phyloP scores from a whole-genome alignment of 2,113 vertebrate genomes.

The Pseudopodoces humilis region DNA sequence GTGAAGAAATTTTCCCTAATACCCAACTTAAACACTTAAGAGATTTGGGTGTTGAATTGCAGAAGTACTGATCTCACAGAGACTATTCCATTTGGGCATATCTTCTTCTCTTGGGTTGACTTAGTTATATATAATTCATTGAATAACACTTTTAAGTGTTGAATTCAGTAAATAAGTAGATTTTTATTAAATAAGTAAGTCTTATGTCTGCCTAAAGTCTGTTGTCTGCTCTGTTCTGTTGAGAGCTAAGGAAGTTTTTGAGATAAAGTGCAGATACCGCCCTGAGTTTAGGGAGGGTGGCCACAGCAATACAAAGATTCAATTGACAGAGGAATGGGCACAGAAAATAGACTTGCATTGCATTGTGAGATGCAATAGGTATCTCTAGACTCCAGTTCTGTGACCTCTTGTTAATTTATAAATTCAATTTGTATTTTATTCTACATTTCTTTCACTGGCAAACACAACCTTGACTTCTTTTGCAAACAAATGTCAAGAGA shows the following conservation, averaged over 20 bases:
- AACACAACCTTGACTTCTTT: neutral
- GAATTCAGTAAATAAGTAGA: no score
- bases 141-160: neutral
- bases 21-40: neutral
- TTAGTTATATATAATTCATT: neutral
- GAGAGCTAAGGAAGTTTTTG: neutral
- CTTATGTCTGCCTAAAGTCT: neutral
- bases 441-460: neutral
- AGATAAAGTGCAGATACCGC: neutral
- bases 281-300: neutral
- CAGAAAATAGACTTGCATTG: neutral
- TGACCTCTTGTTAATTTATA: neutral
- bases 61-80: neutral
- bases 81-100: neutral
- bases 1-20: neutral
- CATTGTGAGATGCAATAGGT: neutral
- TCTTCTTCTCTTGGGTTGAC: neutral
- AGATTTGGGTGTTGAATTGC: neutral
- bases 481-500: neutral
- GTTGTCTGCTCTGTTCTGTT: neutral
- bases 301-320: neutral
- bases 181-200: neutral
- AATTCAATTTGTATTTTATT: neutral
- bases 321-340: neutral
- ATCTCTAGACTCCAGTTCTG: neutral